Conservation (phyloP, 1,140 invertebrate species). For the Stenopsyche tienmushanensis region DNA sequence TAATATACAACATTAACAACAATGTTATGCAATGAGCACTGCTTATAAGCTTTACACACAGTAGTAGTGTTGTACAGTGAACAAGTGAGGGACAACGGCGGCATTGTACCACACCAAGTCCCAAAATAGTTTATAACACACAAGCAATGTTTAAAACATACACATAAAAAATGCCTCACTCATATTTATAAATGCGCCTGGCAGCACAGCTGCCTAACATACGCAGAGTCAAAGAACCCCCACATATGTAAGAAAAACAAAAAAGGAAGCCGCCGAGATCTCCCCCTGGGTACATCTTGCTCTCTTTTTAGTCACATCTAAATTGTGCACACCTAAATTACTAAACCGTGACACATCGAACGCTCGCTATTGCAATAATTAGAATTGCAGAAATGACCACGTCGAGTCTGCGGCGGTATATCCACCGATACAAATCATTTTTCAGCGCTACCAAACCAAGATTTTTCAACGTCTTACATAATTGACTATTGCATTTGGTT, state of each 20-base stretch:
- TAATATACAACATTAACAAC: no score
- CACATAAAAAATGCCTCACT: conserved; percentile 25
- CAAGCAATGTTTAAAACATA: conserved; percentile 34
- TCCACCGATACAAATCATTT: no score
- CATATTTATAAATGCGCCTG: conserved; percentile 32
- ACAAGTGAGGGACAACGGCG: conserved; percentile 22
- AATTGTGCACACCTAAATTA: neutral
- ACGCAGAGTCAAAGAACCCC: conserved; percentile 11
- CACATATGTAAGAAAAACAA: conserved; percentile 2
- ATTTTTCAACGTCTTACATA: no score
- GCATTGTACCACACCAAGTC: conserved; percentile 27
- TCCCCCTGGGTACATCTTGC: neutral
- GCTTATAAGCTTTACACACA: no score
- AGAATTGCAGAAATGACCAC: no score
- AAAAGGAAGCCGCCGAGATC: neutral
- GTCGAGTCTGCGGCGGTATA: no score
- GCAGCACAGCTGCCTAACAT: conserved; percentile 24
- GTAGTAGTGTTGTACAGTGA: neutral
- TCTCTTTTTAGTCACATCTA: neutral
- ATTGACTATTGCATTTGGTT: no score
- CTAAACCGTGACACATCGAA: neutral
- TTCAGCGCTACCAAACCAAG: no score
- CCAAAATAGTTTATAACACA: conserved; percentile 36
- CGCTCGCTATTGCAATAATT: no score
- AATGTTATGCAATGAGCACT: no score